Conservation (phyloP, 2,888 invertebrate species). For the Ennomos erosarius region DNA sequence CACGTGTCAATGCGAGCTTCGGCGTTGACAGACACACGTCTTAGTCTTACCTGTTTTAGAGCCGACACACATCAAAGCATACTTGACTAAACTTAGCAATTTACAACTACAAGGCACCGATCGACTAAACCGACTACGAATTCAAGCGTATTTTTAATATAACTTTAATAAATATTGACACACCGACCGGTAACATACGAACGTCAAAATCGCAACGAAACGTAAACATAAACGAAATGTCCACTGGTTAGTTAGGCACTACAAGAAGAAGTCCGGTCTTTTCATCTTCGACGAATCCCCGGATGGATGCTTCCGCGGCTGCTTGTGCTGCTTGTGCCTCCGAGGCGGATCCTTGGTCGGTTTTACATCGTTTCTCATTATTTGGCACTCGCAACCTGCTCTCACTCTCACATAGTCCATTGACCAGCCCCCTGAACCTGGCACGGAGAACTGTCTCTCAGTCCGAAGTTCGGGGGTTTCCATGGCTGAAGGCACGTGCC, state of each 20-base stretch:
- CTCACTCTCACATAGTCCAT: conserved; percentile 93
- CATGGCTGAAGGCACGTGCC: conserved; percentile 78
- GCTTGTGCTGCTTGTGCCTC: conserved; percentile 69
- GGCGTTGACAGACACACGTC: conserved; percentile 22
- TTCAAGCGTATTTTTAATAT: conserved; percentile 71
- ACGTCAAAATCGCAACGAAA: conserved; percentile 31
- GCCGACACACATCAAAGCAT: conserved; percentile 38
- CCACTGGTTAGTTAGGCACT: conserved; percentile 48
- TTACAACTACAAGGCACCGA: conserved; percentile 63
- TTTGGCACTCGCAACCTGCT: conserved; percentile 94
- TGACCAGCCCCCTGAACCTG: conserved; percentile 87
- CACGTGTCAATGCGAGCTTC: conserved; percentile 18
- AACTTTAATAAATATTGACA: conserved; percentile 59
- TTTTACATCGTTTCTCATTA: conserved; percentile 60
- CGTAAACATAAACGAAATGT: conserved; percentile 56
- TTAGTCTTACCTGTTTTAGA: conserved; percentile 22
- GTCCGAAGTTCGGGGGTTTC: conserved; percentile 72
- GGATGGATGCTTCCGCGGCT: conserved; percentile 45
- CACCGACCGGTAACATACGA: conserved; percentile 46
- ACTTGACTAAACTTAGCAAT: conserved; percentile 40
- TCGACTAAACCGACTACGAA: conserved; percentile 65
- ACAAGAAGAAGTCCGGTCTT: conserved; percentile 66
- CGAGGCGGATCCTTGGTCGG: conserved; percentile 79
- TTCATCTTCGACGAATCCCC: conserved; percentile 64
- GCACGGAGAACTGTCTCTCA: conserved; percentile 76